Evolutionary conservation across 2,113 vertebrate genomes (phyloP).

Genomic region (Albula glossodonta): DNA sequence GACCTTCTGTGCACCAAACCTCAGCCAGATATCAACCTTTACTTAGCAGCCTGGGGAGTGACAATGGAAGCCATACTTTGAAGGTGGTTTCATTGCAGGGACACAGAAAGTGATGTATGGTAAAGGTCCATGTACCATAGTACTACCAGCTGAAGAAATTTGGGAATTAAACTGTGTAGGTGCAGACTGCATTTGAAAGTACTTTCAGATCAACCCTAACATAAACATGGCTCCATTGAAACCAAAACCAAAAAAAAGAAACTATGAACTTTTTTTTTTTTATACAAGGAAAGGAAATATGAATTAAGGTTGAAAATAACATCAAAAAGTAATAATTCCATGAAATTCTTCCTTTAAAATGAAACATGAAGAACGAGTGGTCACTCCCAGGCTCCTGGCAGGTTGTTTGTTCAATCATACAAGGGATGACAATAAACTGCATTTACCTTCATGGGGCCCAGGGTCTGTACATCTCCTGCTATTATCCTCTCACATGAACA

Average conservation of each 20-base stretch:
- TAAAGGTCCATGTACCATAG: no score
- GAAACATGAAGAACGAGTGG: constrained; percentile 17
- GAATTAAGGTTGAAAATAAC: neutral
- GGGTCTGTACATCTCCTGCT: neutral
- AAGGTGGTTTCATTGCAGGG: no score
- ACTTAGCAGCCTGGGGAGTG: neutral
- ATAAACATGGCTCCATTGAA: no score
- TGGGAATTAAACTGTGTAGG: no score
- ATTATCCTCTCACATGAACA: neutral
- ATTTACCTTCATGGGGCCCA: neutral
- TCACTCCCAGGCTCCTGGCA: neutral
- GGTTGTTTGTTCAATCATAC: neutral
- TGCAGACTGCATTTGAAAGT: no score
- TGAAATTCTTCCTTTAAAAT: neutral
- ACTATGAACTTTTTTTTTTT: neutral
- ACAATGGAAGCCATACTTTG: neutral
- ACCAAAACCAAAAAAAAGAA: no score
- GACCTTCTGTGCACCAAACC: no score
- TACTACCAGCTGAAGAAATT: no score
- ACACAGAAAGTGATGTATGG: no score
- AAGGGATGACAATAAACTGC: neutral
- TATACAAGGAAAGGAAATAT: neutral
- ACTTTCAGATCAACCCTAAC: no score
- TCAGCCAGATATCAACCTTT: neutral
- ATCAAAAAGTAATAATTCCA: neutral